Percentiles rank a stretch among this genome's conserved stretches.
Conservation (phyloP, 1,140 invertebrate species). For the Holcopasites calliopsidis region DNA sequence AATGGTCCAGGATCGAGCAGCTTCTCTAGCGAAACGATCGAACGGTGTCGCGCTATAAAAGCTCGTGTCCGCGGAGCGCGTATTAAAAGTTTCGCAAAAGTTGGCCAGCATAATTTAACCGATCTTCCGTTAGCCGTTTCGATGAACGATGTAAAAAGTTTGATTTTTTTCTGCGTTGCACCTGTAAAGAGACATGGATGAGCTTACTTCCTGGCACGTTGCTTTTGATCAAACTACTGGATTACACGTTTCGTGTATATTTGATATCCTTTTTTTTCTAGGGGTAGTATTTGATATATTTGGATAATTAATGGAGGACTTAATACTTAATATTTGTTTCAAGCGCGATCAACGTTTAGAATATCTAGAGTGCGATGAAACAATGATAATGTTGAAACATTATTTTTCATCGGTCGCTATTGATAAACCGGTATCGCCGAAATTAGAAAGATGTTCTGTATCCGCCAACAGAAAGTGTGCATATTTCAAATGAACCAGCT, state of each 20-base stretch:
- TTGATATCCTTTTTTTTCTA: not conserved
- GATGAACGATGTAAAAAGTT: constrained; percentile 41
- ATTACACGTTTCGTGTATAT: not conserved
- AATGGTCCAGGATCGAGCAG: constrained; percentile 16
- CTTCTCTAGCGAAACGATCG: not conserved
- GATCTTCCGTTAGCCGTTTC: constrained; percentile 25
- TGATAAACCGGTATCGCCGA: too few species aligned
- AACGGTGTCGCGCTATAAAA: constrained; percentile 3
- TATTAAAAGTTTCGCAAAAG: constrained; percentile 40
- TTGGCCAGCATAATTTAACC: constrained; percentile 36
- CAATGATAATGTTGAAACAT: too few species aligned
- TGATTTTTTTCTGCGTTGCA: constrained; percentile 15
- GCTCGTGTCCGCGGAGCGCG: constrained; percentile 12
- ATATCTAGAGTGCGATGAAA: too few species aligned
- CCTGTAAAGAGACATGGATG: constrained; percentile 19
- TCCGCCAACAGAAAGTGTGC: not conserved
- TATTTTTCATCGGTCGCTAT: too few species aligned
- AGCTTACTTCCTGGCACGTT: constrained; percentile 18
- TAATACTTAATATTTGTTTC: too few species aligned
- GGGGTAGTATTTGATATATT: too few species aligned
- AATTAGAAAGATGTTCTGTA: too few species aligned
- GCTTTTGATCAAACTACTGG: constrained; percentile 10
- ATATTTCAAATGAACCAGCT: too few species aligned
- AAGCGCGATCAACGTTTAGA: too few species aligned
- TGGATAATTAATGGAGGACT: too few species aligned